Evolutionary conservation across 2,113 vertebrate genomes (phyloP).

Genomic region (Thinocorus orbignyianus): DNA sequence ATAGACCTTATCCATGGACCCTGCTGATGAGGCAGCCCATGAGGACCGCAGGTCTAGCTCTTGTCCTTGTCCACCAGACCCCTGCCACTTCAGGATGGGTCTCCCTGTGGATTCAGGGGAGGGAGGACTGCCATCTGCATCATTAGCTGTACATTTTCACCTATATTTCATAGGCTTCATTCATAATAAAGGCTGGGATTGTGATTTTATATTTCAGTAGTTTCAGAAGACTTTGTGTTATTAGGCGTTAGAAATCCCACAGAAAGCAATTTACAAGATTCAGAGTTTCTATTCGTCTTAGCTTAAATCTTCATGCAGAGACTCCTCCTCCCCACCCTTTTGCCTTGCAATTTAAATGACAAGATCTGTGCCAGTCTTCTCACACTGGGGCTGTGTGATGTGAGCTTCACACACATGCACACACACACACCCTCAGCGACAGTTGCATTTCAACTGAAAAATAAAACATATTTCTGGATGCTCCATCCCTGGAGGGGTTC

Average conservation of each 20-base stretch:
- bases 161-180: neutral
- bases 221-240: neutral
- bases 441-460: neutral
- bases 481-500: too few species aligned
- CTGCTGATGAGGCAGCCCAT: neutral
- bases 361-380: neutral
- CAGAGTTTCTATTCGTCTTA: neutral
- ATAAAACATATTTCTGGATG: too few species aligned
- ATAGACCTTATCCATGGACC: neutral
- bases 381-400: fast-evolving
- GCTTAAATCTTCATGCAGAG: neutral
- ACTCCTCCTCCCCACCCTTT: neutral
- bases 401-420: neutral
- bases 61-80: neutral
- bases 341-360: neutral
- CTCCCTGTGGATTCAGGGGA: neutral
- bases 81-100: neutral
- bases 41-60: neutral
- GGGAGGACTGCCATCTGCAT: neutral
- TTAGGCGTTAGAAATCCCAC: neutral
- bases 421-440: neutral
- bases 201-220: neutral
- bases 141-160: neutral
- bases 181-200: neutral
- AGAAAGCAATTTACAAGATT: constrained; percentile 16